Evolutionary conservation across 2,113 vertebrate species (phyloP).

Genomic region (Abramis brama): DNA sequence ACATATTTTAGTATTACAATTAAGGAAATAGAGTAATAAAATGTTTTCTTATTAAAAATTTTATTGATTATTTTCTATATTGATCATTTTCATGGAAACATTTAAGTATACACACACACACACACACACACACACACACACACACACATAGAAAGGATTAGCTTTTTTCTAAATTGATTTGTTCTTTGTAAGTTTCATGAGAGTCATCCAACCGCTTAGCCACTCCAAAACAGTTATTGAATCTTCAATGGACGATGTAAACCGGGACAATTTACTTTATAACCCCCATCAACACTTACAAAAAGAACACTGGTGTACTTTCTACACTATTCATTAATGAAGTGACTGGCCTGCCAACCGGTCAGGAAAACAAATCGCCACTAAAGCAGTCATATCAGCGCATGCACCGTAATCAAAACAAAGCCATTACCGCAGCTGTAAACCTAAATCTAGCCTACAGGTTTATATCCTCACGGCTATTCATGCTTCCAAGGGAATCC

Average conservation of each 20-base stretch:
- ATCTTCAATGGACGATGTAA: not conserved
- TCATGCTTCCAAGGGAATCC: constrained; percentile 7
- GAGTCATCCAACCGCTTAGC: not conserved
- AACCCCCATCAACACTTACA: constrained; percentile 7
- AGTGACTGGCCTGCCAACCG: not conserved
- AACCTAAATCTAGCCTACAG: constrained; percentile 45
- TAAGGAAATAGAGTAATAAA: too few relatives aligned
- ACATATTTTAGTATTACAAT: not conserved
- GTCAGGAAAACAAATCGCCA: constrained; percentile 10
- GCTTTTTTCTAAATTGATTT: not conserved
- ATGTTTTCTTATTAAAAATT: not conserved
- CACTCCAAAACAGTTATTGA: not conserved
- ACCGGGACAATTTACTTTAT: not conserved
- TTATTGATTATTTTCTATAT: not conserved
- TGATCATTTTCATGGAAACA: not conserved
- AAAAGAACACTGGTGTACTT: not conserved
- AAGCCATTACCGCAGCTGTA: constrained; percentile 38
- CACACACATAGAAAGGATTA: not conserved
- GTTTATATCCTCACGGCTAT: constrained; percentile 21
- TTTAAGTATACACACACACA: not conserved
- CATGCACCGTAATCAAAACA: constrained; percentile 34
- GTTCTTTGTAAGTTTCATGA: not conserved
- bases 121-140: not conserved
- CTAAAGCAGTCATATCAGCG: constrained; percentile 3
- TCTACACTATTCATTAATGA: not conserved